These are phyloP conservation scores for Globodera ellingtonae DNA, from an alignment of 1,140 invertebrate genomes.

Conservation along the genomic window DNA sequence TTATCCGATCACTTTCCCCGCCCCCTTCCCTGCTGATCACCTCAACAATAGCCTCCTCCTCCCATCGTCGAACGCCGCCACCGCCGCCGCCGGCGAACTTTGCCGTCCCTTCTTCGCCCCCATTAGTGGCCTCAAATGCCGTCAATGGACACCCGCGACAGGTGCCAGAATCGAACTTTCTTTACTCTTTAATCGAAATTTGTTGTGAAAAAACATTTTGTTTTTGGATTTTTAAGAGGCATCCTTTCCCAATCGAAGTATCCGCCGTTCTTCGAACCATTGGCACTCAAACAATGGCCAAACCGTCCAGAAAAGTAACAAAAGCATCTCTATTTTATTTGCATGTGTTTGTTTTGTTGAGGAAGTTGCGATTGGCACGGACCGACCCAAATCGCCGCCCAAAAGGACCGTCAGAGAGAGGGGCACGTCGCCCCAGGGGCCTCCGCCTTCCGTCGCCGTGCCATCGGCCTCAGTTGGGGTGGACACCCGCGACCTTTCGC, in stretches of 20 bases:
- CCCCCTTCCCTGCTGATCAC: neutral
- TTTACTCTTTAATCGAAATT: neutral
- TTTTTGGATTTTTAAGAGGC: neutral
- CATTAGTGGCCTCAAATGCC: neutral
- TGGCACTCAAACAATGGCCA: constrained; percentile 17
- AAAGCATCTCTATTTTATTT: neutral
- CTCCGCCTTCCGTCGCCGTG: neutral
- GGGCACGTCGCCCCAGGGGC: constrained; percentile 7
- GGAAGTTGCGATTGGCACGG: constrained; percentile 18
- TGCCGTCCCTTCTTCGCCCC: neutral
- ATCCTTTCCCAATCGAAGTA: neutral
- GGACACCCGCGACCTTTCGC: constrained; percentile 7
- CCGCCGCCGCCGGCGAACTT: neutral
- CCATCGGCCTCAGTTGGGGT: constrained; percentile 18
- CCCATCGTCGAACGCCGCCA: constrained; percentile 1
- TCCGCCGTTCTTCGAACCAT: constrained; percentile 16
- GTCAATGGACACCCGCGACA: neutral
- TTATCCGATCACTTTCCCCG: constrained; percentile 24
- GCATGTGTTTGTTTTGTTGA: constrained; percentile 5
- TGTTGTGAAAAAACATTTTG: neutral
- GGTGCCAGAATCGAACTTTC: neutral
- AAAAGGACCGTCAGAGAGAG: constrained; percentile 9
- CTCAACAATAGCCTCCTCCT: neutral
- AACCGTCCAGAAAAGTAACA: constrained; percentile 8
- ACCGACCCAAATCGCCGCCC: neutral